Evolutionary conservation across 2,888 invertebrate species (phyloP), one percentile per base, ranked within the genome.

Genomic region (Pandemis corylana): DNA sequence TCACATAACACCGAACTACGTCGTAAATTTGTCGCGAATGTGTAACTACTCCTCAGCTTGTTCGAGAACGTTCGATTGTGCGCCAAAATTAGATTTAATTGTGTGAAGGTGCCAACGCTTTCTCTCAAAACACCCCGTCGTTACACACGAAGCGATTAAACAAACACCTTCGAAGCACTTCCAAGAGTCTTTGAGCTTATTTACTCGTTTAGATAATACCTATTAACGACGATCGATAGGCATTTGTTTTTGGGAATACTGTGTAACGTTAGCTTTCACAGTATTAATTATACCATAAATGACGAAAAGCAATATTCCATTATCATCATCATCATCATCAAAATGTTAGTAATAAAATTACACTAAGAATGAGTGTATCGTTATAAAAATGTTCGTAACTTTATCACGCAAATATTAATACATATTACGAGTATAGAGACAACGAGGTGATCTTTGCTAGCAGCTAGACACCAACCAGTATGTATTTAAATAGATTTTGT

Each of bases 61-160:
- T 71, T 79, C 78, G 72, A 80, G 76, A 78, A 65, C 77, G 72
- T 80, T 81, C 80, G 78, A 81, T 80, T 78, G 79, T 76, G 79
- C 76, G 77, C 75, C 73, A 72, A 80, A 85, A 85, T 85, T 85
- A 81, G 81, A 85, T 85, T 85, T 82, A 76, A 77, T 71, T 78
- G 78, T 78, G 80, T 77, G 77, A 78, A 82, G 80, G 80, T 81
- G 67, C 71, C 72, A 80, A 80, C 80, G 80, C 83, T 85, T 78
- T 76, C 79, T 82, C 76, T 82, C 65, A 77, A 83, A 84, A 84
- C 83, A 84, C 81, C 81, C 78, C 79, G 78, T 70, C 76, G 76
- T 76, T 79, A 80, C 77, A 69, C 67, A 77, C 79, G 78, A 82
- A 79, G 78, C 80, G 77, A 81, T 82, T 82, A 81, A 80, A 80